Conservation (phyloP, 1,140 invertebrate genomes). For the Rhizoglyphus robini region DNA sequence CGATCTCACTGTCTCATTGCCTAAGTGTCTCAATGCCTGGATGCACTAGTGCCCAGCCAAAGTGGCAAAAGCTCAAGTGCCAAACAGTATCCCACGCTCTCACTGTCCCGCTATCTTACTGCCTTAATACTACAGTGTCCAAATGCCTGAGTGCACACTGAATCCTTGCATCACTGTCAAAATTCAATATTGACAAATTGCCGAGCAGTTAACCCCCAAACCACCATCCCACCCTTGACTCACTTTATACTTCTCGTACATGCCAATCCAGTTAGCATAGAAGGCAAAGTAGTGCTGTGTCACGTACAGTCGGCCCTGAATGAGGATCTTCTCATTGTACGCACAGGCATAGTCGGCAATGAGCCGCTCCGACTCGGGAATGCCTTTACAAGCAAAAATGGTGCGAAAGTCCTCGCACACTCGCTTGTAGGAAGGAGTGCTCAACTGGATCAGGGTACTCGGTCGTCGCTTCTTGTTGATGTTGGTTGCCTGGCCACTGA, state of each 20-base stretch:
- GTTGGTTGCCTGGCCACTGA: no score
- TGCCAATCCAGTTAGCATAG: slow-evolving; percentile 84
- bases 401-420: neutral
- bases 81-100: no score
- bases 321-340: slow-evolving; percentile 71
- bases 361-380: neutral
- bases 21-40: no score
- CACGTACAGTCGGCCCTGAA: slow-evolving; percentile 81
- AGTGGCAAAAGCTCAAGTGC: no score
- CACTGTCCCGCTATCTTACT: no score
- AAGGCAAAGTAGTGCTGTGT: slow-evolving; percentile 85
- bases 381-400: neutral
- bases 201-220: neutral
- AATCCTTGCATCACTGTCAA: neutral
- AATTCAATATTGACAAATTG: neutral
- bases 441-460: neutral
- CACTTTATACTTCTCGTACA: neutral
- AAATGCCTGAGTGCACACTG: no score
- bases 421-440: neutral
- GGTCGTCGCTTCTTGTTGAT: no score
- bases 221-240: neutral
- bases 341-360: slow-evolving; percentile 77
- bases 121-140: no score
- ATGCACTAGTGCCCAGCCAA: no score
- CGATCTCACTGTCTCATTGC: no score